Evolutionary conservation across 2,797 vertebrate species (phyloP).

Genomic region (Pitangus sulphuratus): DNA sequence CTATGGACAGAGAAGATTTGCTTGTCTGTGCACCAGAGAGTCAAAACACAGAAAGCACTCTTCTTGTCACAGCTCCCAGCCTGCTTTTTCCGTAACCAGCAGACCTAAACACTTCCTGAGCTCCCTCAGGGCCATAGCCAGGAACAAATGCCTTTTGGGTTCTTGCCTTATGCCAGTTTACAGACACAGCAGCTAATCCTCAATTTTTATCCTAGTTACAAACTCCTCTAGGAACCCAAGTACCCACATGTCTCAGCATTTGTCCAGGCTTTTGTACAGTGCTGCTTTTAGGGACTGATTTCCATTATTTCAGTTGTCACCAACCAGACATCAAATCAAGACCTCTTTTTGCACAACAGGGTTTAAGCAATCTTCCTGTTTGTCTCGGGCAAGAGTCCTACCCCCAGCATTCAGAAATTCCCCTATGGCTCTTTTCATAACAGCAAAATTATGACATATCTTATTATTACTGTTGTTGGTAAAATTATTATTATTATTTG

Average conservation of each 20-base stretch:
- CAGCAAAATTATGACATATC: not conserved
- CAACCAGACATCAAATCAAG: not conserved
- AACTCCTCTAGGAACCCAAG: not conserved
- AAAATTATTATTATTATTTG: not conserved
- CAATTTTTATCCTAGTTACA: not conserved
- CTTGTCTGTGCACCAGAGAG: not conserved
- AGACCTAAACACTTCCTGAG: not conserved
- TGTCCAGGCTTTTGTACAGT: not conserved
- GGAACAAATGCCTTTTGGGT: not conserved
- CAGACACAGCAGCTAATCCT: not conserved
- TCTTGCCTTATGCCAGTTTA: not conserved
- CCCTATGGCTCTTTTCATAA: not conserved
- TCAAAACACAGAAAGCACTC: not conserved
- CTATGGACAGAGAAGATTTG: not conserved
- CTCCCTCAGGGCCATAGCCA: not conserved
- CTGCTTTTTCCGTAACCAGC: not conserved
- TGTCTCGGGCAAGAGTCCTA: not conserved
- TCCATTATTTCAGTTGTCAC: not conserved
- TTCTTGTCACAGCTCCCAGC: not conserved
- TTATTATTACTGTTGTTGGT: not conserved
- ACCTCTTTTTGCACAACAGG: not conserved
- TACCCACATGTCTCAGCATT: not conserved
- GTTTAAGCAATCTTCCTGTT: not conserved
- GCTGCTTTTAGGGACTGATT: not conserved
- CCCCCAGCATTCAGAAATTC: rapidly evolving